Evolutionary conservation across 2,113 vertebrate genomes (phyloP).

Genomic region (Bufo bufo): DNA sequence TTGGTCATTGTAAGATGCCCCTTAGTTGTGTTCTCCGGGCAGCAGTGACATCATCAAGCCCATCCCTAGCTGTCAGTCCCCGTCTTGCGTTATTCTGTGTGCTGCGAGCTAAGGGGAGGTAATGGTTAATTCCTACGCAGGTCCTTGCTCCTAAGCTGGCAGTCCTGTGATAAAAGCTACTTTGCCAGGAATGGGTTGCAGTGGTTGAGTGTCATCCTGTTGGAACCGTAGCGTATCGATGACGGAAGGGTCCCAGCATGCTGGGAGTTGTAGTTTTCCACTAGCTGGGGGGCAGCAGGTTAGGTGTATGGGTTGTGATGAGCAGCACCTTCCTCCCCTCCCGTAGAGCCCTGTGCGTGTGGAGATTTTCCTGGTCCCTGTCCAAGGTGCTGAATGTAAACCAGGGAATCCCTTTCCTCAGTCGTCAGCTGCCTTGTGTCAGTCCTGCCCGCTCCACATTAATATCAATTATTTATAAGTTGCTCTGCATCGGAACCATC

Average conservation of each 20-base stretch:
- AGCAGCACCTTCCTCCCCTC: neutral
- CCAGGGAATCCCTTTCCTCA: conserved; percentile 52
- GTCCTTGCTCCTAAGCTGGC: neutral
- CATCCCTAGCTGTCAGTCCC: no score
- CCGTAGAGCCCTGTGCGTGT: neutral
- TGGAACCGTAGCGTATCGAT: neutral
- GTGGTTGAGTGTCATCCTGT: conserved; percentile 4
- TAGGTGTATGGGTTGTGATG: neutral
- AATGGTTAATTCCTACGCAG: neutral
- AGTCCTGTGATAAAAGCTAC: neutral
- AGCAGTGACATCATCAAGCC: no score
- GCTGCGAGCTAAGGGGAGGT: neutral
- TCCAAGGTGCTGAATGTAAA: conserved; percentile 56
- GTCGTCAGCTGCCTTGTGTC: conserved; percentile 9
- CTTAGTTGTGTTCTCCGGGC: neutral
- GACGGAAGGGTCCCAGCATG: neutral
- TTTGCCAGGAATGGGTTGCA: neutral
- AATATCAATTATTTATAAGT: conserved; percentile 37
- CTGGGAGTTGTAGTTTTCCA: neutral
- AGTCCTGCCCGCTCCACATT: conserved; percentile 32
- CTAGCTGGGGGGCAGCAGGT: neutral
- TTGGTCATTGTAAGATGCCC: neutral
- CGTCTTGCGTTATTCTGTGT: no score
- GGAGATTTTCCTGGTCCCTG: conserved; percentile 41
- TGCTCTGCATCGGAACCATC: neutral